Conservation (phyloP, 2,113 vertebrate species). For the Cinclus mexicanus region DNA sequence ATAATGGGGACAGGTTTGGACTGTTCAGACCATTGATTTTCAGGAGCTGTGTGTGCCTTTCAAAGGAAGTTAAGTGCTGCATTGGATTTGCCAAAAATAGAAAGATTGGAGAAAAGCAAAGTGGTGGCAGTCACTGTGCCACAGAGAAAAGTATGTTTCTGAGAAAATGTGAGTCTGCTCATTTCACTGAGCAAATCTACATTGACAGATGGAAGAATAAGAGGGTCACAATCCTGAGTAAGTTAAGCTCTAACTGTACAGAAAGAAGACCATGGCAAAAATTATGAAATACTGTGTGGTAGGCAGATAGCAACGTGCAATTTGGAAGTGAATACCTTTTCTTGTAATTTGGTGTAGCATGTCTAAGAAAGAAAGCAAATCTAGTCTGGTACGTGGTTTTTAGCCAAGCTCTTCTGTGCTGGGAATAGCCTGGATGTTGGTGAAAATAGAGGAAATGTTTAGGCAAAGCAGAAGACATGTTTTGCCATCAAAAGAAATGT, state of each 20-base stretch:
- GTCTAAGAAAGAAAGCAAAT: background rate
- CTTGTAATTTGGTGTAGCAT: background rate
- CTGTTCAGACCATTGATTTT: background rate
- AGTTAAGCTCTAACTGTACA: background rate
- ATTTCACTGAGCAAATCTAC: background rate
- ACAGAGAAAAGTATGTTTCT: background rate
- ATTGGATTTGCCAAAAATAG: background rate
- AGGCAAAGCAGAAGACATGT: background rate
- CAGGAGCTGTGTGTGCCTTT: background rate
- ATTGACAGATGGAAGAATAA: background rate
- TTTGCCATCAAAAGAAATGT: background rate
- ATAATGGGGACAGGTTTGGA: background rate
- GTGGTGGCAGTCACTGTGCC: background rate
- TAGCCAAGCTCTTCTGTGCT: background rate
- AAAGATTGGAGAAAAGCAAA: background rate
- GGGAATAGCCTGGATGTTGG: background rate
- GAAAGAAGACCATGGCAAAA: background rate
- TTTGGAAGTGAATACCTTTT: background rate
- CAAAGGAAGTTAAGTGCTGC: background rate
- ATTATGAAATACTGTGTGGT: accelerated
- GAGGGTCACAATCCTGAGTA: background rate
- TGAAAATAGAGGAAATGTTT: background rate
- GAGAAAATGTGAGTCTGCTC: background rate
- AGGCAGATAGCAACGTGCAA: background rate
- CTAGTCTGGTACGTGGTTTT: background rate